Base-by-base conservation (phyloP, 53 echinoderm and acorn worm species). In the Antedon mediterranea region DNA sequence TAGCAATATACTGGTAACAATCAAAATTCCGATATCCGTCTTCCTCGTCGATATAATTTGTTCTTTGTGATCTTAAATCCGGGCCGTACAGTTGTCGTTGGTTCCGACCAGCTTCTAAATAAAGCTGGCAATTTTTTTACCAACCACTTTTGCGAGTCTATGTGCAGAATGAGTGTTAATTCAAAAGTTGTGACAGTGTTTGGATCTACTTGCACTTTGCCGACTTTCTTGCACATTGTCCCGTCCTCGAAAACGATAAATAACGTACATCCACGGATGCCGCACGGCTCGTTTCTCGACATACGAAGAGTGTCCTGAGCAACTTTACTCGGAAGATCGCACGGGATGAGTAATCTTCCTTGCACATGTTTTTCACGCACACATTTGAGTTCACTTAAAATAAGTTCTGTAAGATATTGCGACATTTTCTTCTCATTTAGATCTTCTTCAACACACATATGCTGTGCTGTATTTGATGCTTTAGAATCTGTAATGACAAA, bases 181-280 rank as follows among this genome's bases (percentile, higher is more conserved):
- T 97, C 97, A 87, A 97, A 97, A 30, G 97, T 97, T 41, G 91
- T 92, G 43, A 97, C 92, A 0, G 97, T 97, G 34, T 83, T 71
- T 0, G 97, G 97, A 44, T 97, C 97, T 4, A 97, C 82, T 6
- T 79, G 78, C 31, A 89, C 80, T 74, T 86, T 87, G 27, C 97
- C 92, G 0, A 97, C 57, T 43, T 89, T 84, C 32, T 82, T 85
- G 78, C 89, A 89, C 73, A 82, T 27, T 7, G 87, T 79, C 7
- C 92, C 92, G 32, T 97, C 92, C 73, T 97, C 91, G 28, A 92
- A 73, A 3, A 89, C 81, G n/a, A 97, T 72, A 30, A 85, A 87
- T 70, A 97, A 32, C 0, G 85, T 75, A 79, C 91, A 97, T 31
- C 97, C 97, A 32, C 97, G 87, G 18, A 91, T 87, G 0, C 97